These are phyloP conservation scores for Dasysyrphus tricinctus DNA, from an alignment of 2,888 invertebrate species.

Conservation along the genomic window DNA sequence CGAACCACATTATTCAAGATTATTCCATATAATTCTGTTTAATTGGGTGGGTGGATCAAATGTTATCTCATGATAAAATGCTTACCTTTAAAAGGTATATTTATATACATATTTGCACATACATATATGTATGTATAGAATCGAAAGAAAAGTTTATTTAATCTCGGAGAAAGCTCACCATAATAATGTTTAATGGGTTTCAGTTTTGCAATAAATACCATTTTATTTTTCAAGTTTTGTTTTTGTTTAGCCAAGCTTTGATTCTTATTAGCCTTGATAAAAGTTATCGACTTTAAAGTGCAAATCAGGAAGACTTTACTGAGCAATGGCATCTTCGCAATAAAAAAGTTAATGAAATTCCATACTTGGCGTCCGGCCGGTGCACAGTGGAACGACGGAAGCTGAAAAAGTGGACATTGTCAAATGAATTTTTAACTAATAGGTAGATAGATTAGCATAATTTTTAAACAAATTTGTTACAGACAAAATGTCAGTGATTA, in stretches of 20 bases:
- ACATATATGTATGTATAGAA: background rate
- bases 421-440: too few relatives aligned
- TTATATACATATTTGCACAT: too few relatives aligned
- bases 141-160: background rate
- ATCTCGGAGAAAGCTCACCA: slow-evolving; percentile 9
- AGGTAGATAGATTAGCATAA: too few relatives aligned
- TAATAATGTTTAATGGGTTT: background rate
- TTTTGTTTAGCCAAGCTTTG: background rate
- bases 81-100: too few relatives aligned
- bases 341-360: slow-evolving; percentile 24
- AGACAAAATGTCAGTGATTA: too few relatives aligned
- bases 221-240: background rate
- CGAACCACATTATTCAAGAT: too few relatives aligned
- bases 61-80: background rate
- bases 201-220: background rate
- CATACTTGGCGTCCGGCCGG: background rate
- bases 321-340: slow-evolving; percentile 25
- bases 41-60: slow-evolving; percentile 15
- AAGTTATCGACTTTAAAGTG: slow-evolving; percentile 16
- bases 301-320: slow-evolving; percentile 32
- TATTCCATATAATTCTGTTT: too few relatives aligned
- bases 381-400: too few relatives aligned
- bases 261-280: slow-evolving; percentile 42
- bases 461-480: too few relatives aligned
- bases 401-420: too few relatives aligned